These are phyloP conservation scores for Drosophila paulistorum DNA, from an alignment of 1,140 invertebrate species.

Conservation along the genomic window DNA sequence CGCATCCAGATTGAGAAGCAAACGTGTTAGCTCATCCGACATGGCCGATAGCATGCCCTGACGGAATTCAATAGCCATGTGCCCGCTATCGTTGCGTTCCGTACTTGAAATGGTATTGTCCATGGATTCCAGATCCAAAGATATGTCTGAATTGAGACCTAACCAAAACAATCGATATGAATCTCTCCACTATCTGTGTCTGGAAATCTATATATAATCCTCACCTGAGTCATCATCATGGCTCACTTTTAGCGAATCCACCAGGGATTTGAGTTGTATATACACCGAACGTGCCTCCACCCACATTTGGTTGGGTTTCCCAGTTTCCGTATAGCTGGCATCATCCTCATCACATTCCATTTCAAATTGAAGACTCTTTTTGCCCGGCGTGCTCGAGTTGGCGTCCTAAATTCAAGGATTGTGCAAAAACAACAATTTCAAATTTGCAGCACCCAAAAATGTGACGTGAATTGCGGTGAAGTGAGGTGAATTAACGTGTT, in stretches of 20 bases:
- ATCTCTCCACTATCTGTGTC: no score
- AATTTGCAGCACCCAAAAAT: no score
- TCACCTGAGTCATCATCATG: slow-evolving; percentile 87
- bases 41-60: slow-evolving; percentile 85
- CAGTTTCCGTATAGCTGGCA: slow-evolving; percentile 81
- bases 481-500: no score
- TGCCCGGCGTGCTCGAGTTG: slow-evolving; percentile 77
- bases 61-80: slow-evolving; percentile 83
- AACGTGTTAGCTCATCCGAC: slow-evolving; percentile 88
- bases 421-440: no score
- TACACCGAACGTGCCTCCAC: slow-evolving; percentile 87
- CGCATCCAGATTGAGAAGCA: slow-evolving; percentile 89
- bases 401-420: slow-evolving; percentile 43
- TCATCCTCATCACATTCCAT: slow-evolving; percentile 89
- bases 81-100: slow-evolving; percentile 70
- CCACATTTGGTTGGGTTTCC: slow-evolving; percentile 84
- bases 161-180: not conserved
- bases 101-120: slow-evolving; percentile 83
- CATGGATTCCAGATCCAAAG: slow-evolving; percentile 83
- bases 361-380: slow-evolving; percentile 88
- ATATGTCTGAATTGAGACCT: slow-evolving; percentile 86
- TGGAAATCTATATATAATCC: not conserved
- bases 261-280: slow-evolving; percentile 87
- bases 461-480: no score
- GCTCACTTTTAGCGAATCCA: slow-evolving; percentile 88